phyloP scores from a whole-genome alignment of 2,888 invertebrate species.

The Sinelater perroti region DNA sequence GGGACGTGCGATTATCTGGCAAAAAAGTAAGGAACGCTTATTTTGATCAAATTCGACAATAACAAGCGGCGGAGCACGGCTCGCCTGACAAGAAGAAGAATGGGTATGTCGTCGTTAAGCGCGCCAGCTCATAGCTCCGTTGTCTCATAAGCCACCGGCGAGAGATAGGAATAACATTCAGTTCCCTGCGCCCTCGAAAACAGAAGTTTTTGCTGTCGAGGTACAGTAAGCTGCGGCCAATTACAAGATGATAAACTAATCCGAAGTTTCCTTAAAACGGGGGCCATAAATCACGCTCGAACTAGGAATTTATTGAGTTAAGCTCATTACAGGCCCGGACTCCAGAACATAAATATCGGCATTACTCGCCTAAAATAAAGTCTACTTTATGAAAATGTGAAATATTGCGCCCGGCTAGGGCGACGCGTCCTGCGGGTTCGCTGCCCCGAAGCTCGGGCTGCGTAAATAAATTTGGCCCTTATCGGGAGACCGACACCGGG shows the following conservation, averaged over 20 bases:
- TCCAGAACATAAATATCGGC: conserved; percentile 34
- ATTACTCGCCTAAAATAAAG: conserved; percentile 35
- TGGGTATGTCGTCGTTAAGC: too few species aligned
- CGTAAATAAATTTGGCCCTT: conserved; percentile 7
- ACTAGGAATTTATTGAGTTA: conserved; percentile 37
- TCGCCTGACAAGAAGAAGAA: too few species aligned
- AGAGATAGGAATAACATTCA: background rate
- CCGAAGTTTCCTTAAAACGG: conserved; percentile 34
- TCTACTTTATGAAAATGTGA: conserved; percentile 34
- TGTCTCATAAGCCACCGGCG: background rate
- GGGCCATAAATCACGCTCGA: conserved; percentile 34
- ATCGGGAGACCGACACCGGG: conserved; percentile 3
- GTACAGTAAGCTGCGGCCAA: conserved; percentile 27
- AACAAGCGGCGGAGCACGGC: too few species aligned
- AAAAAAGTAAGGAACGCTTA: too few species aligned
- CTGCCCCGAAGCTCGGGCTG: background rate
- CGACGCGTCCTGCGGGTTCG: conserved; percentile 2
- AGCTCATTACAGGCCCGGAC: conserved; percentile 35
- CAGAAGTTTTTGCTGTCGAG: conserved; percentile 19
- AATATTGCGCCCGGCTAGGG: conserved; percentile 26
- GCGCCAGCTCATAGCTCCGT: too few species aligned
- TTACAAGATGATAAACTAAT: conserved; percentile 37
- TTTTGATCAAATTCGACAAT: too few species aligned
- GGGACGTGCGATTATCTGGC: too few species aligned
- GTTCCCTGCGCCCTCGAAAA: background rate